Evolutionary conservation across 2,113 vertebrate species (phyloP), one percentile per base, ranked within the genome.

Genomic region (Baryphthengus martii): DNA sequence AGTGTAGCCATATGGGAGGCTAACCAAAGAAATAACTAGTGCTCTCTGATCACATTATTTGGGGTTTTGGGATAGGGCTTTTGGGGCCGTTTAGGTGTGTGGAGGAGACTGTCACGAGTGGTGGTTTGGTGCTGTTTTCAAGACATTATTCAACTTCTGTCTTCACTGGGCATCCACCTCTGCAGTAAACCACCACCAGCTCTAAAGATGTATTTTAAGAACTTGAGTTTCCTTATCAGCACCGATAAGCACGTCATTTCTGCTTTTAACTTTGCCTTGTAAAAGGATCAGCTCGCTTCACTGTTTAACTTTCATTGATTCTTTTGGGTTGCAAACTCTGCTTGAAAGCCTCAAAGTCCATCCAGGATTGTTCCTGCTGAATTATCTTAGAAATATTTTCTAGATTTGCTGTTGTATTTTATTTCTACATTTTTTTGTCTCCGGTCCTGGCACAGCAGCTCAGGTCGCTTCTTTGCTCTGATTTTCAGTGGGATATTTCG

Each of bases 401-500:
- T 81, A 56, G 66, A 58, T 50, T 79, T 1, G 5, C 80, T 81
- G 37, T 37, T 0, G 0, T 52, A 33, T 88, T 92, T 94, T 67
- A 19, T 85, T 76, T 85, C 78, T 49, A 14, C 24, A 81, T 68
- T 58, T 78, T 92, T 56, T 74, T 85, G 47, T 59, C 81, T 83
- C 62, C 37, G 44, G 72, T 65, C 45, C 62, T 77, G 82, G 89
- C 79, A 53, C 1, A 0, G 83, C 67, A 66, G 33, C 79, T 87
- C 73, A 91, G 78, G 89, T 86, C 92, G 59, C 37, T 94, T 59
- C 82, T 94, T 97, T 96, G 81, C 91, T 94, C 91, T 11, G 6
- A 5, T 91, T 95, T 96, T 91, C 87, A 72, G 85, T 88, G 84
- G 66, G 89, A 87, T 96, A 55, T 95, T 96, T 93, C 87, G 82